Percentiles rank a stretch among this genome's conserved stretches.
Evolutionary conservation across 2,113 vertebrate species (phyloP).

Genomic region (Acinonyx jubatus): DNA sequence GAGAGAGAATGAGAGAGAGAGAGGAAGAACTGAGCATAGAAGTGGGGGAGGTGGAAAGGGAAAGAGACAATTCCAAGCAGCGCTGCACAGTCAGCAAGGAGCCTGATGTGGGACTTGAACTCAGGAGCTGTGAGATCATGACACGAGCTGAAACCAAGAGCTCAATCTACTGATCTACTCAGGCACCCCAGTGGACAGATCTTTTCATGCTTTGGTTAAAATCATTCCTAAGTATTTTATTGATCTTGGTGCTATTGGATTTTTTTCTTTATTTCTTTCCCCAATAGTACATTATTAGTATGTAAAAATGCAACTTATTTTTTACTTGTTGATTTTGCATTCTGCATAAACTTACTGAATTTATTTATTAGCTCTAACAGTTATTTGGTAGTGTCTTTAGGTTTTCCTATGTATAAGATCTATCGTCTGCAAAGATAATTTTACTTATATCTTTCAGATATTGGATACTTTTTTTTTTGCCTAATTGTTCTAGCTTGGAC

Average conservation of each 20-base stretch:
- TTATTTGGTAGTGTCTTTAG: neutral
- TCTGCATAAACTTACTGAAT: neutral
- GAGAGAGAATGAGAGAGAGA: no score
- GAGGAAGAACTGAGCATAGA: no score
- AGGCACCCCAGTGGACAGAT: neutral
- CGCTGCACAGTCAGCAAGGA: no score
- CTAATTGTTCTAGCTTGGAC: neutral
- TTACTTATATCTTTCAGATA: neutral
- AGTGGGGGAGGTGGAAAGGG: no score
- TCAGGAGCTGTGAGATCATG: no score
- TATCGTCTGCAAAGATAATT: neutral
- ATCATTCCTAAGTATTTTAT: neutral
- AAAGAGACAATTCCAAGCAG: no score
- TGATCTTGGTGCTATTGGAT: neutral
- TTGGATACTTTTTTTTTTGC: neutral
- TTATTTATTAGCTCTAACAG: neutral
- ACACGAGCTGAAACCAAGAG: no score
- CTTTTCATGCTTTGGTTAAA: neutral
- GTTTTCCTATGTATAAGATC: neutral
- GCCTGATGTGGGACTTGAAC: fast-evolving
- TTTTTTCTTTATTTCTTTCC: neutral
- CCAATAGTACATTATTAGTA: neutral
- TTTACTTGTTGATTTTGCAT: neutral
- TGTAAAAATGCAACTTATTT: neutral
- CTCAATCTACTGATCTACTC: no score